Percentiles rank a stretch among this genome's conserved stretches.
Conservation (phyloP, 2,888 invertebrate species). For the Desoria tigrina region DNA sequence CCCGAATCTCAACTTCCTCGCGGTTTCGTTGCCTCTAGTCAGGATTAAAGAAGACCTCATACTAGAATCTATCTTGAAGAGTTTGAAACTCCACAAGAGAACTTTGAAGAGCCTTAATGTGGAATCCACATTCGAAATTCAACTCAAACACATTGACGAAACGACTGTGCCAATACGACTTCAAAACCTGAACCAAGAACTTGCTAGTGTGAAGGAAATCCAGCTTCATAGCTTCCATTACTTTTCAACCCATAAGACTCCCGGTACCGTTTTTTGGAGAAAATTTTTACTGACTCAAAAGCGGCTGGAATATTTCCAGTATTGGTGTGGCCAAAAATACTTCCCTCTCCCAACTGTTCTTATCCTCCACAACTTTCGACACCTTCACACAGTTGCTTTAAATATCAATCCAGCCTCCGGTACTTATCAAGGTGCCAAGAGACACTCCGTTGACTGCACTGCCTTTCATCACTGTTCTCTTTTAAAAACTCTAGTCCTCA, state of each 20-base stretch:
- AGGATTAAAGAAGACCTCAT: not conserved
- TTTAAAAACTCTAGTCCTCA: constrained; percentile 6
- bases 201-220: not conserved
- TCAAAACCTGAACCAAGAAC: too few species aligned
- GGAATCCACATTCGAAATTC: constrained; percentile 6
- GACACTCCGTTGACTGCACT: constrained; percentile 1
- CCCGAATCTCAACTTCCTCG: constrained; percentile 8
- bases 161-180: too few species aligned
- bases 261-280: constrained; percentile 2
- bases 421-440: not conserved
- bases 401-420: constrained; percentile 5
- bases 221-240: constrained; percentile 17
- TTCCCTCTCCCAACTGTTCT: constrained; percentile 1
- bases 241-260: constrained; percentile 5
- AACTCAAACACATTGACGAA: too few species aligned
- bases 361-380: constrained; percentile 1
- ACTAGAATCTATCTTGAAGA: not conserved
- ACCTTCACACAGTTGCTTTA: constrained; percentile 7
- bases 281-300: constrained; percentile 2
- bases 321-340: constrained; percentile 15
- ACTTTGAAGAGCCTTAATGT: constrained; percentile 11
- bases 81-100: constrained; percentile 1
- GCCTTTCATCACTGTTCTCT: not conserved
- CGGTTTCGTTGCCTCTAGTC: constrained; percentile 3
- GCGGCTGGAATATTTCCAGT: constrained; percentile 6